Evolutionary conservation across 2,797 vertebrate genomes (phyloP), one percentile per base, ranked within the genome.

Genomic region (Tenualosa thibaudeaui): DNA sequence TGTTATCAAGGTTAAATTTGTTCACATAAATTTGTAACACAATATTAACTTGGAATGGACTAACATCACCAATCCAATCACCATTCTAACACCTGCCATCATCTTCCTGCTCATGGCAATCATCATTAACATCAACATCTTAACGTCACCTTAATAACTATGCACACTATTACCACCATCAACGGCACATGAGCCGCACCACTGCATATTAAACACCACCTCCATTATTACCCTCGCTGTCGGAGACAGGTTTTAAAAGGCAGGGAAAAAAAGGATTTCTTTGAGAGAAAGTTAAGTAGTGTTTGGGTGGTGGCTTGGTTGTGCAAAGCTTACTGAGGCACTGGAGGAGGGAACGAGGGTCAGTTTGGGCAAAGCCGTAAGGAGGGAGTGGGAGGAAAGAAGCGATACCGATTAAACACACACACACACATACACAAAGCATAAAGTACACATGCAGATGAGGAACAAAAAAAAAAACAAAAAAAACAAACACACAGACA

Each of bases 121-220:
- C n/a, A 78, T 43, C 71, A 78, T 78, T 78, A 78, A 19, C 71
- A 22, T 78, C 37, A 78, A 19, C 71, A 22, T 78, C 37, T 43
- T 22, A 43, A 78, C 40, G 40, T 7, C 13, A 3, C 4, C 13
- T 31, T 75, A 75, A 75, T 75, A 75, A 75, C 68, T 19, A 43
- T 40, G 68, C 68, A 40, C 31, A 75, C 40, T 75, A 75, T 75
- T 75, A 75, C 68, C 68, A 2, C 62, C 68, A 43, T 75, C 71
- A 75, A 9, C 7, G n/a, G 58, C 58, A 13, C 58, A 3, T 0
- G n/a, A 62, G n/a, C n/a, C 58, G n/a, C 58, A 24, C 58, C n/a
- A n/a, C n/a, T 24, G 58, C 58, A 68, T 12, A 31, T 68, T 68
- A 75, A 37, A 75, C 37, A 78, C 71, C 37, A 78, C 71, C 40